These are phyloP conservation scores for Teleogryllus oceanicus DNA, from an alignment of 2,888 invertebrate species.

Conservation along the genomic window DNA sequence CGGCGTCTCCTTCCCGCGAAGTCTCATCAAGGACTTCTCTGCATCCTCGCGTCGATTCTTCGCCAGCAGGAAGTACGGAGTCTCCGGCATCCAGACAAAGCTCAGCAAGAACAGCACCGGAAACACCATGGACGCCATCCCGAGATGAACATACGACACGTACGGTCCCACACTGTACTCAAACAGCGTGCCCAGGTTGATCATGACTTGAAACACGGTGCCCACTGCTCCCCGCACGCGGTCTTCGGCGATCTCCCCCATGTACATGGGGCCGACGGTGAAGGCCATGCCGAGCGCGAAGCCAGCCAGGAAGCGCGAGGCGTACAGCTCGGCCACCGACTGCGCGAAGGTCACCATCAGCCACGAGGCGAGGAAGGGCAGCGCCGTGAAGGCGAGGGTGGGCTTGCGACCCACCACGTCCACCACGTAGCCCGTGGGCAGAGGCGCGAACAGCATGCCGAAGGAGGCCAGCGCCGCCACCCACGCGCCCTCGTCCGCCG, in stretches of 20 bases:
- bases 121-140: conserved; percentile 54
- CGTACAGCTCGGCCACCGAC: conserved; percentile 43
- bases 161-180: conserved; percentile 48
- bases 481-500: conserved; percentile 43
- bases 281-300: conserved; percentile 50
- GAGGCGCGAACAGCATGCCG: conserved; percentile 35
- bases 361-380: conserved; percentile 44
- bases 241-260: conserved; percentile 58
- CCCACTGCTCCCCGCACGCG: conserved; percentile 56
- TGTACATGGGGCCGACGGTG: conserved; percentile 55
- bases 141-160: conserved; percentile 51
- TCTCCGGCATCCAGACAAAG: conserved; percentile 62
- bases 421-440: conserved; percentile 42
- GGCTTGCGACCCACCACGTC: conserved; percentile 44
- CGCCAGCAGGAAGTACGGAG: conserved; percentile 59
- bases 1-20: conserved; percentile 54
- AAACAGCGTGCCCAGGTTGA: conserved; percentile 39
- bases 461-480: conserved; percentile 37
- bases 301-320: conserved; percentile 50
- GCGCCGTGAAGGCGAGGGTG: conserved; percentile 42
- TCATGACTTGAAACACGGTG: conserved; percentile 47
- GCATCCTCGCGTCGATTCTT: conserved; percentile 55
- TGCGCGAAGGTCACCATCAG: conserved; percentile 42
- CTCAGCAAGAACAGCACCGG: conserved; percentile 56
- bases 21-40: conserved; percentile 54